A percentile compares a stretch with the other conserved stretches of the same genome.
Evolutionary conservation across 2,113 vertebrate species (phyloP).

Genomic region (Carollia perspicillata): DNA sequence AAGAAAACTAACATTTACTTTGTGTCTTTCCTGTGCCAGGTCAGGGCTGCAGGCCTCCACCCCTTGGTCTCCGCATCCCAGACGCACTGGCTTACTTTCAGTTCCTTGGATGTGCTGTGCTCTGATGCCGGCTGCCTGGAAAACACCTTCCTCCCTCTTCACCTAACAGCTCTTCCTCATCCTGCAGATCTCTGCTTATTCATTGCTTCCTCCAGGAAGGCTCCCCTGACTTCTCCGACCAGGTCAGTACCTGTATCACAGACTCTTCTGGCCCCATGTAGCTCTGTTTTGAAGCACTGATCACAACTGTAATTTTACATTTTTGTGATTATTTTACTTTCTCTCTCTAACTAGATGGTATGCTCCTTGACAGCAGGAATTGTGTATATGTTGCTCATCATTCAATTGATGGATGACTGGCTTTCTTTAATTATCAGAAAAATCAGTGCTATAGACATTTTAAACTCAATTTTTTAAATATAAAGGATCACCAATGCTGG

Average conservation of each 20-base stretch:
- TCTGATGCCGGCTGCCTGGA: neutral
- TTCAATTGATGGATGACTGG: neutral
- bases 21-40: neutral
- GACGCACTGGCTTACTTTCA: neutral
- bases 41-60: neutral
- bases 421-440: conserved; percentile 17
- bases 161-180: neutral
- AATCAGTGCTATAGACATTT: neutral
- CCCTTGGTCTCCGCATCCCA: neutral
- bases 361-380: neutral
- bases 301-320: neutral
- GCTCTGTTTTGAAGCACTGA: neutral
- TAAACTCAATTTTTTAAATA: neutral
- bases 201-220: neutral
- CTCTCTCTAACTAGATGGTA: neutral
- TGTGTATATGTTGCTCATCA: neutral
- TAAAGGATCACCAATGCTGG: neutral
- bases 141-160: neutral
- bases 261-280: neutral
- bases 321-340: conserved; percentile 10
- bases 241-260: neutral
- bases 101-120: neutral
- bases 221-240: neutral
- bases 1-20: neutral
- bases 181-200: neutral